phyloP scores from a whole-genome alignment of 2,888 invertebrate species.

The Drosophila birchii region DNA sequence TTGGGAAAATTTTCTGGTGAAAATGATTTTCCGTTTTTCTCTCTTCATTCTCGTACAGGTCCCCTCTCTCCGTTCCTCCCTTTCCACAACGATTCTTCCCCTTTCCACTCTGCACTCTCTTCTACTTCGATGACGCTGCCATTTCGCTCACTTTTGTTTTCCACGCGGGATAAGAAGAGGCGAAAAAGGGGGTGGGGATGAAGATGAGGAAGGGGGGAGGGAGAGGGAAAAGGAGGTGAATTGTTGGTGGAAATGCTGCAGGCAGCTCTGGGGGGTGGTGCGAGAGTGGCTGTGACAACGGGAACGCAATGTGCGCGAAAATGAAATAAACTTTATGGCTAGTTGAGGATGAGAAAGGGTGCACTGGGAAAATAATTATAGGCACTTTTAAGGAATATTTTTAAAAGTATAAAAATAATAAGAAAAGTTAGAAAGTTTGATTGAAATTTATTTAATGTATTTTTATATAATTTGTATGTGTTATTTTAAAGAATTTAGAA shows the following conservation, averaged over 20 bases:
- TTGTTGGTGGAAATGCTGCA: constrained; percentile 7
- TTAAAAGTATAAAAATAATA: background rate
- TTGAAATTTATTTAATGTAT: too few species aligned
- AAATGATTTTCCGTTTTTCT: constrained; percentile 72
- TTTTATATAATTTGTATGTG: too few species aligned
- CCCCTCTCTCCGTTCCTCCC: background rate
- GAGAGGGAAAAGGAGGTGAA: background rate
- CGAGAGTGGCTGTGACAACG: constrained; percentile 54
- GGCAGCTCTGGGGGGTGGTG: background rate
- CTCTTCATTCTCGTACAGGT: constrained; percentile 11
- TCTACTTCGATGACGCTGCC: constrained; percentile 74
- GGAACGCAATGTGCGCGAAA: constrained; percentile 76
- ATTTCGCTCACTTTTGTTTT: constrained; percentile 75
- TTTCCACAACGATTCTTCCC: constrained; percentile 44
- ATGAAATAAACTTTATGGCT: constrained; percentile 75
- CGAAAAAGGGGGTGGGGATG: background rate
- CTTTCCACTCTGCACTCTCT: constrained; percentile 21
- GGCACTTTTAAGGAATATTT: background rate
- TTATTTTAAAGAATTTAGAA: too few species aligned
- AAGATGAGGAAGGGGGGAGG: accelerated
- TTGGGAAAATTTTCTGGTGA: constrained; percentile 55
- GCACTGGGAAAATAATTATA: constrained; percentile 1
- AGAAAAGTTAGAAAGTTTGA: accelerated
- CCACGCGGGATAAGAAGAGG: constrained; percentile 9
- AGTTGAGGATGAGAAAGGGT: constrained; percentile 22